phyloP scores from a whole-genome alignment of 2,888 invertebrate genomes.

The Hypomecis punctinalis region DNA sequence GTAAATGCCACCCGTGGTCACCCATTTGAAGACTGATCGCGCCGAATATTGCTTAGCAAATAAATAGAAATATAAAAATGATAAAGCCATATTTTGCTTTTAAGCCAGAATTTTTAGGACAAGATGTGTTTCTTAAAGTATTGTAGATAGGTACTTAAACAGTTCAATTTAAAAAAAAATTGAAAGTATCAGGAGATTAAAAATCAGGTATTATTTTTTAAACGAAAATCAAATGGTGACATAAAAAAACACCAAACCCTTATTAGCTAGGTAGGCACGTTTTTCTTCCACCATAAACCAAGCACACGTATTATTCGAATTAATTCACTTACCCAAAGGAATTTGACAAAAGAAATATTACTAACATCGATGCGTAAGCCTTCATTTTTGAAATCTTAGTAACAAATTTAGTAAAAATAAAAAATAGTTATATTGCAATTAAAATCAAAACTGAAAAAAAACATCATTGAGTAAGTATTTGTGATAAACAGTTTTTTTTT shows the following conservation, averaged over 20 bases:
- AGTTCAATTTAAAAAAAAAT: no score
- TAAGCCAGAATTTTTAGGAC: no score
- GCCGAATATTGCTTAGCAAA: no score
- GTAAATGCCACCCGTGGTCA: no score
- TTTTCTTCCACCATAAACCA: neutral
- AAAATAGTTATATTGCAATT: neutral
- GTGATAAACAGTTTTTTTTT: neutral
- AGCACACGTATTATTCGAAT: neutral
- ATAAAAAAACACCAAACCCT: constrained; percentile 2
- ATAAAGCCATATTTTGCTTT: no score
- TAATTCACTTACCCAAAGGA: constrained; percentile 36
- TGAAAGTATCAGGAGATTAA: no score
- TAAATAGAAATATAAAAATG: no score
- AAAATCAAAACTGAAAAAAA: constrained; percentile 15
- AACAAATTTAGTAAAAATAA: constrained; percentile 16
- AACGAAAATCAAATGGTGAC: no score
- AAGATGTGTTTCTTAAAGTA: no score
- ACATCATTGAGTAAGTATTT: neutral
- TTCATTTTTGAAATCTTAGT: constrained; percentile 29
- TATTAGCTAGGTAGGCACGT: neutral
- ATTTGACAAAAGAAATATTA: constrained; percentile 30
- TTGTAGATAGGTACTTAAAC: no score
- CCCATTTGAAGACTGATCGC: no score
- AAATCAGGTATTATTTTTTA: no score
- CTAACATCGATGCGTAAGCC: constrained; percentile 18